Evolutionary conservation across 2,113 vertebrate genomes (phyloP), one percentile per base, ranked within the genome.

Genomic region (Cyprinodon tularosa): DNA sequence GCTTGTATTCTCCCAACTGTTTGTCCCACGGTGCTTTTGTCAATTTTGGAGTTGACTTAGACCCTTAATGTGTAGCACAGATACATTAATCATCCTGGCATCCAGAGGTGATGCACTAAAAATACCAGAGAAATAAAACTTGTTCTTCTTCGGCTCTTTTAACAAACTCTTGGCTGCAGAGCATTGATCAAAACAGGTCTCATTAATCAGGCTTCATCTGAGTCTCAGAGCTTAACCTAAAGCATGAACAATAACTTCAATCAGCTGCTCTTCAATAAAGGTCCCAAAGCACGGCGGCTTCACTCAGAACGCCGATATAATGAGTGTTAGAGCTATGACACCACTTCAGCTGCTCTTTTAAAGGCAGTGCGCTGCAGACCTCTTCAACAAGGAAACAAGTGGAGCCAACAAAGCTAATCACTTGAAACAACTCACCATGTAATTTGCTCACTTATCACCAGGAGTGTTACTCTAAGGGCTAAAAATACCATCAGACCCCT

Each of bases 1-100:
- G 82, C 86, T 82, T 85, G 84, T 87, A 83, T 76, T 84, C 81
- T 65, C 65, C 73, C 76, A 83, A 74, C 86, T 78, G 85, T 84
- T 87, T 84, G 78, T 85, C 82, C 80, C 76, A 80, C 83, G 64
- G 71, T 65, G 87, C 80, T 84, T 86, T 76, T 72, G 83, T 82
- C 78, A 72, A 69, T 76, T 83, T 85, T 74, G 50, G 79, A 71
- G 73, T 67, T 45, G 68, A 66, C 20, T 69, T 66, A 38, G 59
- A 63, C 15, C 29, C 42, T 44, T 45, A 71, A 61, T 66, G 71
- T 4, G 47, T 1, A 1, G 62, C 48, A 9, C 0, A 65, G 85
- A 53, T 20, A 12, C 53, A 81, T 90, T 77, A 71, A 78, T 81
- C 69, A 86, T 69, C 68, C 48, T 36, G 75, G 47, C 70, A 64